These are phyloP conservation scores for Pachymerium ferrugineum DNA, from an alignment of 2,888 invertebrate species.

Conservation along the genomic window DNA sequence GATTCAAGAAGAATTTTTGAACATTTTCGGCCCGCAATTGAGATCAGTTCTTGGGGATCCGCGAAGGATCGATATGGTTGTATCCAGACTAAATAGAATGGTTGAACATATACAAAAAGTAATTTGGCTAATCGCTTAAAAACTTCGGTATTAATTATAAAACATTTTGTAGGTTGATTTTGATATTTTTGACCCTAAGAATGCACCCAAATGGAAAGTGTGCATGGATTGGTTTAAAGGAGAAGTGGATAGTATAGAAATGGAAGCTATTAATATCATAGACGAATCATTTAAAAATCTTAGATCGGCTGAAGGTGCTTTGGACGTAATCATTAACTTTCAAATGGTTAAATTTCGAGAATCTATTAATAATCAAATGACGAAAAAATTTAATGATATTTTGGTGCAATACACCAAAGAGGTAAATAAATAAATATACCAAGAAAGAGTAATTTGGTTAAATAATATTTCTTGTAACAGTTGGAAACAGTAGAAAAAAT, in stretches of 20 bases:
- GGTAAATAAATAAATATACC: constrained; percentile 54
- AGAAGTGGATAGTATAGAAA: constrained; percentile 67
- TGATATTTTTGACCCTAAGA: constrained; percentile 71
- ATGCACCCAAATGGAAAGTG: constrained; percentile 79
- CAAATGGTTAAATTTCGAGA: constrained; percentile 69
- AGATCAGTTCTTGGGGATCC: constrained; percentile 83
- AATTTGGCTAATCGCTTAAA: constrained; percentile 29
- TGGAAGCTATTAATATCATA: constrained; percentile 75
- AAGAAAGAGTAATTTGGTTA: constrained; percentile 67
- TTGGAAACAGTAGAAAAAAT: constrained; percentile 37
- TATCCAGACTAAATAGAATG: constrained; percentile 70
- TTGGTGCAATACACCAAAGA: constrained; percentile 80
- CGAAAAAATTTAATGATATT: constrained; percentile 76
- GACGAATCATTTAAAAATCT: constrained; percentile 77
- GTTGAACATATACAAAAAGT: constrained; percentile 57
- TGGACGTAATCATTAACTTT: constrained; percentile 72
- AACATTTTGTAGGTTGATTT: constrained; percentile 73
- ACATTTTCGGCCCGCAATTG: constrained; percentile 79
- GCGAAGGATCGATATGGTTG: constrained; percentile 74
- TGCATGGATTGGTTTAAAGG: constrained; percentile 70
- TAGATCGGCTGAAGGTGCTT: constrained; percentile 72
- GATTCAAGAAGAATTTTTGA: constrained; percentile 79
- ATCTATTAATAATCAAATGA: constrained; percentile 64
- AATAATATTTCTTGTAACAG: constrained; percentile 39
- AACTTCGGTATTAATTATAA: not conserved